phyloP scores from a whole-genome alignment of 2,113 vertebrate species.

The Asarcornis scutulata region DNA sequence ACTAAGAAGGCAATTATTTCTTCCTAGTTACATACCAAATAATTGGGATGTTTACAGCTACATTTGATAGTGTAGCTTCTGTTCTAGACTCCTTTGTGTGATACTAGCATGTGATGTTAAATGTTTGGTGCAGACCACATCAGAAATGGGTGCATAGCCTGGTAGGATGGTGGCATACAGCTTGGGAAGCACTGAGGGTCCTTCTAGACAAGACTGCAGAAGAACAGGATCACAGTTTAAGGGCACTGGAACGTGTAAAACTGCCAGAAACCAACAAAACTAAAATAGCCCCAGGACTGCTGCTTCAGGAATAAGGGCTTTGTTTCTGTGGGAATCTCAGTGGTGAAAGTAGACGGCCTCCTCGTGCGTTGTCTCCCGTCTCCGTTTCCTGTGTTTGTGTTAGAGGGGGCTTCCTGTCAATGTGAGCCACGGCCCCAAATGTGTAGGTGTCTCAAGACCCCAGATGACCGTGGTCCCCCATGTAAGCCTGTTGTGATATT shows the following conservation, averaged over 20 bases:
- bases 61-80: not conserved
- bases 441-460: not conserved
- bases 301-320: not conserved
- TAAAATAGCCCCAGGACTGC: not conserved
- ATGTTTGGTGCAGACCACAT: not conserved
- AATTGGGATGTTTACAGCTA: not conserved
- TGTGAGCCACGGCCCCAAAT: not conserved
- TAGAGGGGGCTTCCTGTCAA: not conserved
- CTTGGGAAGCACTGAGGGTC: not conserved
- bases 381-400: not conserved
- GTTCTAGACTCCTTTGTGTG: not conserved
- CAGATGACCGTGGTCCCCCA: not conserved
- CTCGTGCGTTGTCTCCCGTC: fast-evolving
- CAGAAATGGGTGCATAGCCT: fast-evolving
- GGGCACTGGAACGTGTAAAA: not conserved
- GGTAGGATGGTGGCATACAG: not conserved
- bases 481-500: not conserved
- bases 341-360: not conserved
- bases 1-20: not conserved
- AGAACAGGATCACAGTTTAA: not conserved
- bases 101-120: not conserved
- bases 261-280: not conserved
- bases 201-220: not conserved
- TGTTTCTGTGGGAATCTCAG: not conserved
- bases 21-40: not conserved